These are phyloP conservation scores for Atta texana DNA, from an alignment of 1,140 invertebrate species.

Conservation along the genomic window DNA sequence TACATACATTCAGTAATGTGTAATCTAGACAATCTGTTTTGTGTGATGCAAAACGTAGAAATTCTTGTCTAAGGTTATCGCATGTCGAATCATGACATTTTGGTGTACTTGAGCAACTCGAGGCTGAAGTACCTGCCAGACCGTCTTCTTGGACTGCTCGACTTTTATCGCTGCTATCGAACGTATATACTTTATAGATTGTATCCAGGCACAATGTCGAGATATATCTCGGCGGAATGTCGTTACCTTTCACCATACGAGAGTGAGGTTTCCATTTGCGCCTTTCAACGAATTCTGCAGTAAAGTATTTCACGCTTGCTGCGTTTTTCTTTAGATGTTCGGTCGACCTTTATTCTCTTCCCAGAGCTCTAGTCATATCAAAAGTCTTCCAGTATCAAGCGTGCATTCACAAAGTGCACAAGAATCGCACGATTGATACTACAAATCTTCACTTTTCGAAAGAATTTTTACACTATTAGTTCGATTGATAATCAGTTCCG, in stretches of 20 bases:
- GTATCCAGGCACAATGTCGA: conserved; percentile 71
- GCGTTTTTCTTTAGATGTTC: conserved; percentile 50
- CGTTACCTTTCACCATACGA: conserved; percentile 75
- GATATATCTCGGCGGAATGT: conserved; percentile 74
- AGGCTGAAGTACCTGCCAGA: conserved; percentile 55
- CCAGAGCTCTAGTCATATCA: conserved; percentile 17
- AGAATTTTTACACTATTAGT: conserved; percentile 1
- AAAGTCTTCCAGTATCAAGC: conserved; percentile 55
- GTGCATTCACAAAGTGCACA: conserved; percentile 49
- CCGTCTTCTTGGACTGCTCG: conserved; percentile 58
- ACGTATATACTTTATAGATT: conserved; percentile 75
- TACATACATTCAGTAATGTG: background rate
- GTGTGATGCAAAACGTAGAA: background rate
- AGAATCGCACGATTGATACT: conserved; percentile 37
- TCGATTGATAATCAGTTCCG: background rate
- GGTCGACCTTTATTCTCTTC: conserved; percentile 58
- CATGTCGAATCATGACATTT: background rate
- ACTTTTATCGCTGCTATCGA: conserved; percentile 77
- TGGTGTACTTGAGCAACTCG: conserved; percentile 48
- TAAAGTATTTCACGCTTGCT: conserved; percentile 64
- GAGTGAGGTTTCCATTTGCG: conserved; percentile 76
- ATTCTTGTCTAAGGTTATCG: conserved; percentile 53
- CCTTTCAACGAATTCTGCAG: conserved; percentile 74
- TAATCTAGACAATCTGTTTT: conserved; percentile 15
- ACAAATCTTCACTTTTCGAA: conserved; percentile 9